Conservation (phyloP, 2,797 vertebrate species). For the Cuniculus paca region DNA sequence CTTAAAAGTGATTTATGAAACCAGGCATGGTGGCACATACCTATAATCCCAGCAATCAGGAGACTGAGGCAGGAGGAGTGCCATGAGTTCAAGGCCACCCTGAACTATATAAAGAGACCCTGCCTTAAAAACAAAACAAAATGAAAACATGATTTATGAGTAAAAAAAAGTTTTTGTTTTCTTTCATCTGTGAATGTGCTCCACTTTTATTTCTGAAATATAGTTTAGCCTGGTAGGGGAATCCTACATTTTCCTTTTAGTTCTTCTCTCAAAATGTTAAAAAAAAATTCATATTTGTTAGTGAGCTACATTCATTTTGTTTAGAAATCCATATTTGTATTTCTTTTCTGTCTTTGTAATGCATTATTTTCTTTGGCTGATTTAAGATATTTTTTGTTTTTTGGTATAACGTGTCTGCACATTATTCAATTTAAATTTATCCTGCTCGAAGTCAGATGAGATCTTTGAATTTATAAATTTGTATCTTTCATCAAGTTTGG, state of each 20-base stretch:
- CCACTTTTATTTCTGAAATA: not conserved
- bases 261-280: not conserved
- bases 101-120: too few species aligned
- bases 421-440: not conserved
- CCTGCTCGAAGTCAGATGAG: not conserved
- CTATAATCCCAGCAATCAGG: not conserved
- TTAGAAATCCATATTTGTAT: not conserved
- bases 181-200: not conserved
- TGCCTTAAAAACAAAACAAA: not conserved
- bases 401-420: not conserved
- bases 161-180: not conserved
- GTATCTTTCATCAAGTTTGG: not conserved
- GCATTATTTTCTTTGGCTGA: not conserved
- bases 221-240: not conserved
- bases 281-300: not conserved
- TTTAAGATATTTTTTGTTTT: not conserved
- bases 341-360: not conserved
- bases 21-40: not conserved
- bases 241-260: not conserved
- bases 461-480: not conserved
- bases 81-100: too few species aligned
- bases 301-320: not conserved
- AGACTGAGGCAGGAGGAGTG: too few species aligned
- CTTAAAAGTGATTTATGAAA: too few species aligned
- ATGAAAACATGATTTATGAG: not conserved